Evolutionary conservation across 2,113 vertebrate genomes (phyloP).

Genomic region (Crypturellus undulatus): DNA sequence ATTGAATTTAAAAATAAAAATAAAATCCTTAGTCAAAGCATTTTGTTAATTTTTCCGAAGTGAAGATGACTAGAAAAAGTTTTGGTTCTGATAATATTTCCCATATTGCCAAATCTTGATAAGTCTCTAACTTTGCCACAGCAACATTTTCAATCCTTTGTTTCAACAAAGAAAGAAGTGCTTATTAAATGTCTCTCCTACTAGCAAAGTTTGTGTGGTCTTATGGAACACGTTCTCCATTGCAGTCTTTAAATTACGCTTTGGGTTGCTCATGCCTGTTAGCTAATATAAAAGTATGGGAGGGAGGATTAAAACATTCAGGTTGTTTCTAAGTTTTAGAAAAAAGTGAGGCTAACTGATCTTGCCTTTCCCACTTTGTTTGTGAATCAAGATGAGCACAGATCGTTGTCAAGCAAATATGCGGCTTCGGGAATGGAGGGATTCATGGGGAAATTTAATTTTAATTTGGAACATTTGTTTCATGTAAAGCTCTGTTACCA

Average conservation of each 20-base stretch:
- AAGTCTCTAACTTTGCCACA: not conserved
- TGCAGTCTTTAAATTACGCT: not conserved
- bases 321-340: not conserved
- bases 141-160: not conserved
- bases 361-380: not conserved
- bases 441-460: not conserved
- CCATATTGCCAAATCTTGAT: not conserved
- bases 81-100: not conserved
- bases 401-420: not conserved
- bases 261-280: not conserved
- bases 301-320: not conserved
- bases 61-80: not conserved
- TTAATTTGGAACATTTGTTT: not conserved
- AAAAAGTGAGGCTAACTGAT: not conserved
- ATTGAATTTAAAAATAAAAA: not conserved
- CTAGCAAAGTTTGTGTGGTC: not conserved
- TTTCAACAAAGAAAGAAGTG: not conserved
- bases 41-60: not conserved
- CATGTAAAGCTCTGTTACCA: not conserved
- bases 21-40: not conserved
- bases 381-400: not conserved
- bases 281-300: not conserved
- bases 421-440: not conserved
- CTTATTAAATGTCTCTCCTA: not conserved
- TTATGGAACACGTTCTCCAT: not conserved